Percentiles rank a stretch among this genome's conserved stretches.
phyloP scores from a whole-genome alignment of 2,797 vertebrate species.

The Scyliorhinus canicula region DNA sequence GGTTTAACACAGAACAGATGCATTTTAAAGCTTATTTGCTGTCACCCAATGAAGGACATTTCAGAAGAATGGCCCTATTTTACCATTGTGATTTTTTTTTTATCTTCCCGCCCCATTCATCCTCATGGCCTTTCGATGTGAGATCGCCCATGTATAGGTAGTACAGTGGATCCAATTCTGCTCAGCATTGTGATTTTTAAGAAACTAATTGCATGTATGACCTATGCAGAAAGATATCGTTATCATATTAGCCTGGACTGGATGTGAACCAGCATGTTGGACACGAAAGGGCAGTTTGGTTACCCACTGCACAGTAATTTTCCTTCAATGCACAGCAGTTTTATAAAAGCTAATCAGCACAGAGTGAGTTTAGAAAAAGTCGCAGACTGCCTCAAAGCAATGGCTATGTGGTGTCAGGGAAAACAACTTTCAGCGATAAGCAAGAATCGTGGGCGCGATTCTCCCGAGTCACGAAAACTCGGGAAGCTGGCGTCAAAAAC shows the following conservation, averaged over 20 bases:
- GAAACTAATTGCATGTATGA: neutral
- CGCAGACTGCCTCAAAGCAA: neutral
- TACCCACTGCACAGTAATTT: neutral
- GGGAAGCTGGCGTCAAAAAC: no score
- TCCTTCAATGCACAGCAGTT: neutral
- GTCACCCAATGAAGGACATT: neutral
- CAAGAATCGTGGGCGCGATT: no score
- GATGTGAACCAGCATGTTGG: neutral
- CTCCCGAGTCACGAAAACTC: no score
- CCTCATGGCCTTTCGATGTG: neutral
- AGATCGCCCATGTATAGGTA: neutral
- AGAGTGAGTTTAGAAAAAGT: neutral
- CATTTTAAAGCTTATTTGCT: neutral
- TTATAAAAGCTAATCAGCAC: neutral
- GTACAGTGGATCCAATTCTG: neutral
- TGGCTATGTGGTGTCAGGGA: neutral
- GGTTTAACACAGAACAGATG: neutral
- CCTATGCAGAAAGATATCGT: neutral
- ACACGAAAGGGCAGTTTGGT: neutral
- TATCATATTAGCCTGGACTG: neutral
- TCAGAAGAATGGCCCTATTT: neutral
- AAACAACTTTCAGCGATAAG: neutral
- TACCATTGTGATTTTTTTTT: neutral
- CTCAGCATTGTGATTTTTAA: neutral
- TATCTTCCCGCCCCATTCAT: neutral